These are phyloP conservation scores for Oreocharis arfaki DNA, from an alignment of 2,113 vertebrate species.

Conservation along the genomic window DNA sequence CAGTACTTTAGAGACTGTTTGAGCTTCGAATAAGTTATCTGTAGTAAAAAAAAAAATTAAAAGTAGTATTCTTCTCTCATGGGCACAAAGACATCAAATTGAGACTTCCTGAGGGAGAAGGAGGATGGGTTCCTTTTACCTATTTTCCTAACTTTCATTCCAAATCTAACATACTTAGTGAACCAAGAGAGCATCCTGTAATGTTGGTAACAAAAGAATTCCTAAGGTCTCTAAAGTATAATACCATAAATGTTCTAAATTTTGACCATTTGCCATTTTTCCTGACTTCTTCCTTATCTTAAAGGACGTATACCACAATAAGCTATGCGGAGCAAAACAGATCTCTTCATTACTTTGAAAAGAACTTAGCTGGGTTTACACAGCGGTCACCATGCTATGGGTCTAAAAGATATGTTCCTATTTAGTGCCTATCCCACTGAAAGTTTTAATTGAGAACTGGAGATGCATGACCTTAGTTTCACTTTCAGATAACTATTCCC, in stretches of 20 bases:
- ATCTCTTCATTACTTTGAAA: background rate
- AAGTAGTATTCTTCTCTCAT: background rate
- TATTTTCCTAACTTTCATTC: background rate
- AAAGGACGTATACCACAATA: background rate
- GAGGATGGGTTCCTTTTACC: background rate
- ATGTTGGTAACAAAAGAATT: background rate
- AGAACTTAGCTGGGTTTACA: background rate
- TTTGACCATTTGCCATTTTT: background rate
- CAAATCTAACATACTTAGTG: background rate
- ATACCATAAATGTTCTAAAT: background rate
- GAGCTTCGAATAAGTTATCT: background rate
- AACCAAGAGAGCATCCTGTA: background rate
- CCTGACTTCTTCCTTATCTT: background rate
- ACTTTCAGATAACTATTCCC: background rate
- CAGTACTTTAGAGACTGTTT: background rate
- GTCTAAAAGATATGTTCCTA: background rate
- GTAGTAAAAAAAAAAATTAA: background rate
- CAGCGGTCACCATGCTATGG: background rate
- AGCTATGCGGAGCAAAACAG: background rate
- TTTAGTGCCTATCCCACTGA: background rate
- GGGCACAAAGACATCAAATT: background rate
- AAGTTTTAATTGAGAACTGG: background rate
- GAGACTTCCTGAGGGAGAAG: background rate
- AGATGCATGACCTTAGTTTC: background rate
- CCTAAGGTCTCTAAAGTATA: background rate